These are phyloP conservation scores for Conus ventricosus DNA, from an alignment of 1,140 invertebrate species.

Conservation along the genomic window DNA sequence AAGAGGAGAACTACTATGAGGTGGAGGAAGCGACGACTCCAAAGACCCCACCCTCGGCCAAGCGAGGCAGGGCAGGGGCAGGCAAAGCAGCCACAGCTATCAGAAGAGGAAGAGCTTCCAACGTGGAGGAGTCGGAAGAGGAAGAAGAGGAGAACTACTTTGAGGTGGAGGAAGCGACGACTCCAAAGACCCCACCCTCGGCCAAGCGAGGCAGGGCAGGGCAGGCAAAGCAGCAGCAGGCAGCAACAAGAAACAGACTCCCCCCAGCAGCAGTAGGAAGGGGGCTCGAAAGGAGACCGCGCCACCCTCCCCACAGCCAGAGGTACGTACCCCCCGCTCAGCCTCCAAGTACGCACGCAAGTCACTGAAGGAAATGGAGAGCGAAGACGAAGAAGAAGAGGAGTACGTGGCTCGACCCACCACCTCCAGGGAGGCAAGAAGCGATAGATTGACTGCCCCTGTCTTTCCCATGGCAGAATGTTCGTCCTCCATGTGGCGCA, in stretches of 20 bases:
- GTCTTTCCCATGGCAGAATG: no score
- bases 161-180: neutral
- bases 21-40: neutral
- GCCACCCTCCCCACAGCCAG: neutral
- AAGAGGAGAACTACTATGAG: neutral
- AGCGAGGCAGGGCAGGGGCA: neutral
- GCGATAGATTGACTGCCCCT: no score
- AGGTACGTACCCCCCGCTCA: neutral
- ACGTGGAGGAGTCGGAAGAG: neutral
- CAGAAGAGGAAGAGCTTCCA: neutral
- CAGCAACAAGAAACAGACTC: no score
- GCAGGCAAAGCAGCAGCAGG: no score
- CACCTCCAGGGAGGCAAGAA: neutral
- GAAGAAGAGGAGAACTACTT: neutral
- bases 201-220: neutral
- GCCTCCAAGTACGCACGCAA: neutral
- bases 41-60: no score
- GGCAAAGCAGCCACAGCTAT: neutral
- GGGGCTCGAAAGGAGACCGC: neutral
- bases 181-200: neutral
- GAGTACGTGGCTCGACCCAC: neutral
- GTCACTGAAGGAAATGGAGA: neutral
- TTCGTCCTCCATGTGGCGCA: no score
- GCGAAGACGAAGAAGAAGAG: conserved; percentile 12
- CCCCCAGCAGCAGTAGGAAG: no score